Evolutionary conservation across 2,888 invertebrate genomes (phyloP), one percentile per base, ranked within the genome.

Genomic region (Luperina nickerlii): DNA sequence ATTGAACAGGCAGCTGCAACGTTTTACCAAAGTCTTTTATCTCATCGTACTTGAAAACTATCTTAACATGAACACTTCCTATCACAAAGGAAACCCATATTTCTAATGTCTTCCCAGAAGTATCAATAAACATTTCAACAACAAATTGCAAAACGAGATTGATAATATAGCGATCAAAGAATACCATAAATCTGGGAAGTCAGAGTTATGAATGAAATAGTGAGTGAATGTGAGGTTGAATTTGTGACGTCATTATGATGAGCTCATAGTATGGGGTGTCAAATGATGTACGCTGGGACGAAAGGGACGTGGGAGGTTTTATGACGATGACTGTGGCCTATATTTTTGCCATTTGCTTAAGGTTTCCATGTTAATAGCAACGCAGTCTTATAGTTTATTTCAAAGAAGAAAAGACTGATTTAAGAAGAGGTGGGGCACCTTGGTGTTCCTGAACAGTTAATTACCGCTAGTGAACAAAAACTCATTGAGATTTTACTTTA

Each of bases 181-280:
- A 83, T 77, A 73, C 62, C 76, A 84, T 87, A 78, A 78, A 89
- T 83, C 82, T 81, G 57, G 48, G 42, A 70, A 74, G 60, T 78
- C 85, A 82, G 77, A 82, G 66, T 86, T 85, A 88, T 90, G 89
- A 90, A 91, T 90, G 90, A 86, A 90, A 83, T 77, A 75, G 82
- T 80, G 73, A 71, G 90, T 90, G 85, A 87, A 88, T 87, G 78
- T 85, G 86, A 90, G 87, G 85, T 83, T 91, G 87, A 91, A 90
- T 91, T 87, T 83, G 83, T 89, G 83, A 86, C 86, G 86, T 89
- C 85, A 88, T 65, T 63, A 77, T 87, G 81, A 82, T 87, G 87
- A 87, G 76, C 84, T 87, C 84, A 87, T 83, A 75, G 76, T 74
- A 89, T 79, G 88, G 87, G 88, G 77, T 72, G 65, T 89, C 85